These are phyloP conservation scores for Dissostichus mawsoni DNA, from an alignment of 2,113 vertebrate genomes.

Conservation along the genomic window DNA sequence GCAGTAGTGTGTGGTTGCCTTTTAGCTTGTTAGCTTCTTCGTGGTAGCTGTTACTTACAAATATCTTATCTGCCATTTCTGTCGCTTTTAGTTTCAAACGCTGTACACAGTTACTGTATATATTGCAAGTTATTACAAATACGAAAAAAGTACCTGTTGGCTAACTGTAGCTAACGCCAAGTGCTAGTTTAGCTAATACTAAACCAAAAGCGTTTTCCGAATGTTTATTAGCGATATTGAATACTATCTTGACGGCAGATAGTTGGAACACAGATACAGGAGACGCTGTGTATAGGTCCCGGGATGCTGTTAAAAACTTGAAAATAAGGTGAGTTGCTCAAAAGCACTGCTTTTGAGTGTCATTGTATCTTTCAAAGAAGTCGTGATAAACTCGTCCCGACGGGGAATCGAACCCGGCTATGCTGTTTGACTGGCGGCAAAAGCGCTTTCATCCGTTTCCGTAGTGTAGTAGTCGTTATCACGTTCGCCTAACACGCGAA, in stretches of 20 bases:
- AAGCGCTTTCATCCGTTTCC: slow-evolving; percentile 80
- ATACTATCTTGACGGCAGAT: slow-evolving; percentile 82
- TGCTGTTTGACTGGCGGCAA: too few species aligned
- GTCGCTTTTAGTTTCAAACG: background rate
- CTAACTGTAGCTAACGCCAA: background rate
- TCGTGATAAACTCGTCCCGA: too few species aligned
- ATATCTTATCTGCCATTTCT: background rate
- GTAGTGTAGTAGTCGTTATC: slow-evolving; percentile 97
- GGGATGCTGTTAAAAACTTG: slow-evolving; percentile 90
- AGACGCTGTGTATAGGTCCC: slow-evolving; percentile 89
- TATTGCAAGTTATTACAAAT: background rate
- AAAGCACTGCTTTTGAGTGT: too few species aligned
- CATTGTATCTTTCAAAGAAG: too few species aligned
- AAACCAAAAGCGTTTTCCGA: background rate
- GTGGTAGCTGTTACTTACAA: background rate
- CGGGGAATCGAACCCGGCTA: too few species aligned
- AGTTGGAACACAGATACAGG: slow-evolving; percentile 82
- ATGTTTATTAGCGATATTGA: background rate
- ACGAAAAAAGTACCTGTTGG: background rate
- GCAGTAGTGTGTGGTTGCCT: background rate
- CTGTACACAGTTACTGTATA: background rate
- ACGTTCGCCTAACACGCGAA: slow-evolving; percentile 95
- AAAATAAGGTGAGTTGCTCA: slow-evolving; percentile 83
- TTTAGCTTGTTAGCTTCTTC: background rate
- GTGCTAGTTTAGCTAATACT: background rate